Evolutionary conservation across 2,797 vertebrate species (phyloP).

Genomic region (Ctenosaura bakeri): DNA sequence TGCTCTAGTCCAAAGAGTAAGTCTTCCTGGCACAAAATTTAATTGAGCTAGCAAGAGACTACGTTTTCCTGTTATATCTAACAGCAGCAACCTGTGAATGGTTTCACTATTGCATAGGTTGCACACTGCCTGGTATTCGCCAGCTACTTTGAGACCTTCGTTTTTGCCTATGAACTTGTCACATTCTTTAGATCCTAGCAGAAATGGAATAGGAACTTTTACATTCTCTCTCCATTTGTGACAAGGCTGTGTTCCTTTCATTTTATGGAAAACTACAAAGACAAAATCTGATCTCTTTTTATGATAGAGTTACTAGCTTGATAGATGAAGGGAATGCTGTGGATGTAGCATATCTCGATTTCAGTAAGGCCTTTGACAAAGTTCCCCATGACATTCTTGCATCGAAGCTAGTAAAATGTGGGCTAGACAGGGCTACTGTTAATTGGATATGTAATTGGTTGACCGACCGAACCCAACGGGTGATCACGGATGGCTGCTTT

Average conservation of each 20-base stretch:
- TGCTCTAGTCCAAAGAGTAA: background rate
- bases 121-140: background rate
- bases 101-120: background rate
- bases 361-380: too few species aligned
- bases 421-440: too few species aligned
- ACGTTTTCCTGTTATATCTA: background rate
- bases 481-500: too few species aligned
- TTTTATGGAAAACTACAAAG: conserved; percentile 1
- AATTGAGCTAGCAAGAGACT: background rate
- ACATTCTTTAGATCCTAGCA: background rate
- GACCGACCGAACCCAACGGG: too few species aligned
- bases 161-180: background rate
- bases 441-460: too few species aligned
- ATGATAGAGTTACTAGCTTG: too few species aligned
- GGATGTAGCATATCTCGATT: too few species aligned
- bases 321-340: too few species aligned
- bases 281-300: too few species aligned
- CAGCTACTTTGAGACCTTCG: background rate
- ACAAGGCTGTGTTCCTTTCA: background rate
- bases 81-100: background rate
- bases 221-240: background rate
- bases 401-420: too few species aligned
- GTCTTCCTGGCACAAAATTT: background rate
- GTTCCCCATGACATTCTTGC: too few species aligned
- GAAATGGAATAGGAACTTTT: background rate